phyloP scores from a whole-genome alignment of 1,140 invertebrate genomes.

The Metopolophium dirhodum region DNA sequence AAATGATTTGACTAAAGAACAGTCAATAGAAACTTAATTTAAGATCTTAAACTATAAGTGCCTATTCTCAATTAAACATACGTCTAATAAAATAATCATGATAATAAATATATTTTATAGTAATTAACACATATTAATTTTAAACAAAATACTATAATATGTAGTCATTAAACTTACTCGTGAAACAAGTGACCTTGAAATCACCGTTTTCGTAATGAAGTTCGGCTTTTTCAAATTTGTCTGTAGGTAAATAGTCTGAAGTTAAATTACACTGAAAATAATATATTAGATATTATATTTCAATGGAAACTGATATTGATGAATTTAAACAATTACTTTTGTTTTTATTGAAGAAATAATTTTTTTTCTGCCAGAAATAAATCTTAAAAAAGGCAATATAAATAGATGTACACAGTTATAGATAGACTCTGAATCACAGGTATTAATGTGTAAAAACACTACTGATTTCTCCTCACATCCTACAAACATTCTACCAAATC shows the following conservation, averaged over 20 bases:
- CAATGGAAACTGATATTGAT: background rate
- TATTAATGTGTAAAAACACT: background rate
- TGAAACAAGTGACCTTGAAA: conserved; percentile 4
- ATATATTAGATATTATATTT: background rate
- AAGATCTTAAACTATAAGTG: background rate
- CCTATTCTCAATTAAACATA: background rate
- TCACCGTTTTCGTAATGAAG: background rate
- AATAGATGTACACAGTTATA: conserved; percentile 22
- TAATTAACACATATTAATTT: background rate
- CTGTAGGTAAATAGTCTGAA: background rate
- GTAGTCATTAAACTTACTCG: background rate
- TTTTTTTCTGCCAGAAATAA: background rate
- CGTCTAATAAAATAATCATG: background rate
- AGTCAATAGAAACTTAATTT: background rate
- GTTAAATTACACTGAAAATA: background rate
- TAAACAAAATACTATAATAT: background rate
- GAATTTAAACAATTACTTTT: conserved; percentile 29
- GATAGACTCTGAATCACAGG: background rate
- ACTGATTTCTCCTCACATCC: background rate
- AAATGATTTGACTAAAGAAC: background rate
- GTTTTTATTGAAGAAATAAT: conserved; percentile 10
- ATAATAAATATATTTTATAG: background rate
- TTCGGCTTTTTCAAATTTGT: conserved; percentile 18
- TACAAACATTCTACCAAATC: background rate
- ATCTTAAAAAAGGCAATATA: conserved; percentile 38